phyloP scores from a whole-genome alignment of 2,888 invertebrate genomes.

The Chirona hameri region DNA sequence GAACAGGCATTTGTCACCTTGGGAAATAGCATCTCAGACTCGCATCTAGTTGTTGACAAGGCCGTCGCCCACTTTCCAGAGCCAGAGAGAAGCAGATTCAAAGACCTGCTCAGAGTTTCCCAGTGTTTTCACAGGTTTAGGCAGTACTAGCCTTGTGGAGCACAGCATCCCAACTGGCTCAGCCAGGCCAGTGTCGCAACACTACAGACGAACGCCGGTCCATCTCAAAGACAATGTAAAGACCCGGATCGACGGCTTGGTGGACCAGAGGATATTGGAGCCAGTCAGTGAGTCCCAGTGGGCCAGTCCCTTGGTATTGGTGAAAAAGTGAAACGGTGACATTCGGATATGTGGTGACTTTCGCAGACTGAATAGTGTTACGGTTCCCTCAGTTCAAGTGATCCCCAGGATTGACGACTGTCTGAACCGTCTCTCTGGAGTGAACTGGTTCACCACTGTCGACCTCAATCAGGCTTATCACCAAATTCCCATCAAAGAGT shows the following conservation, averaged over 20 bases:
- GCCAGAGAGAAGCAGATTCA: not conserved
- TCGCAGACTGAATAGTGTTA: no score
- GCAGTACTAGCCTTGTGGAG: no score
- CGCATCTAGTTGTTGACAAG: not conserved
- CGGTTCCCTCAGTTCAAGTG: not conserved
- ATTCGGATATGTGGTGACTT: not conserved
- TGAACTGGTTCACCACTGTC: not conserved
- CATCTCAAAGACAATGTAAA: not conserved
- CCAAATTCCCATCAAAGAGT: not conserved
- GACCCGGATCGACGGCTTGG: not conserved
- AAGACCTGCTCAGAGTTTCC: not conserved
- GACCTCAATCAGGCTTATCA: not conserved
- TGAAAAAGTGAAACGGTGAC: not conserved
- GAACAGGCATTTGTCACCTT: not conserved
- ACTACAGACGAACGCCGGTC: not conserved
- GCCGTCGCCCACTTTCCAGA: not conserved
- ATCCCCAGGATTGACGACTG: not conserved
- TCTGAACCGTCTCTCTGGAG: not conserved
- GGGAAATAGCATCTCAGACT: not conserved
- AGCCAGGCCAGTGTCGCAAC: not conserved
- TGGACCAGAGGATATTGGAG: not conserved
- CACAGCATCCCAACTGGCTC: no score
- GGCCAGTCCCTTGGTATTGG: not conserved
- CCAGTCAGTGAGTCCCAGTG: not conserved
- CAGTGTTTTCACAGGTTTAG: no score